Percentiles rank a stretch among this genome's conserved stretches.
Evolutionary conservation across 1,140 invertebrate genomes (phyloP).

Genomic region (Hycleus cichorii): DNA sequence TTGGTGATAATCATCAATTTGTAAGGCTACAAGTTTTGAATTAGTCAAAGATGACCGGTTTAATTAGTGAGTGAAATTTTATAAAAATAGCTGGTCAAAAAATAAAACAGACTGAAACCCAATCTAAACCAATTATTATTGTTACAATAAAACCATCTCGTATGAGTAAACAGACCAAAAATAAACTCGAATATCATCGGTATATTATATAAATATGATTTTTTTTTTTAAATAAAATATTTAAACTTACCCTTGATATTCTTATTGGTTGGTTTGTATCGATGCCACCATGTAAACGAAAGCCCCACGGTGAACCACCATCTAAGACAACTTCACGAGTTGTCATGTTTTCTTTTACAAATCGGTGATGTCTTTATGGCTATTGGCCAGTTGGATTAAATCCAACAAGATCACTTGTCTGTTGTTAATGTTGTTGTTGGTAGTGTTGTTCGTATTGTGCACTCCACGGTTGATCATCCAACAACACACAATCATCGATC

Average conservation of each 20-base stretch:
- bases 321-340: conserved; percentile 62
- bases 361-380: neutral
- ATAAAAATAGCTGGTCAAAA: no score
- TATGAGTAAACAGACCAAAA: conserved; percentile 8
- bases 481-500: conserved; percentile 17
- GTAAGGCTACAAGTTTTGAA: no score
- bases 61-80: no score
- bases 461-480: no score
- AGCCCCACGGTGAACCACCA: conserved; percentile 83
- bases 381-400: conserved; percentile 11
- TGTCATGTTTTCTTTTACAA: conserved; percentile 46
- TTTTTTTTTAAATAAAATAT: neutral
- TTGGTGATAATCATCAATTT: no score
- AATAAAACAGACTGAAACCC: no score
- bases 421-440: conserved; percentile 5
- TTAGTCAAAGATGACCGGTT: no score
- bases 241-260: conserved; percentile 67
- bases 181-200: neutral
- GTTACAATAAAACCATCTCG: neutral
- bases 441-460: neutral
- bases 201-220: no score
- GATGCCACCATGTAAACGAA: conserved; percentile 74
- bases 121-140: no score
- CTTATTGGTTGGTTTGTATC: conserved; percentile 66
- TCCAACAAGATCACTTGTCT: conserved; percentile 19